Evolutionary conservation across 2,888 invertebrate genomes (phyloP).

Genomic region (Ochropleura leucogaster): DNA sequence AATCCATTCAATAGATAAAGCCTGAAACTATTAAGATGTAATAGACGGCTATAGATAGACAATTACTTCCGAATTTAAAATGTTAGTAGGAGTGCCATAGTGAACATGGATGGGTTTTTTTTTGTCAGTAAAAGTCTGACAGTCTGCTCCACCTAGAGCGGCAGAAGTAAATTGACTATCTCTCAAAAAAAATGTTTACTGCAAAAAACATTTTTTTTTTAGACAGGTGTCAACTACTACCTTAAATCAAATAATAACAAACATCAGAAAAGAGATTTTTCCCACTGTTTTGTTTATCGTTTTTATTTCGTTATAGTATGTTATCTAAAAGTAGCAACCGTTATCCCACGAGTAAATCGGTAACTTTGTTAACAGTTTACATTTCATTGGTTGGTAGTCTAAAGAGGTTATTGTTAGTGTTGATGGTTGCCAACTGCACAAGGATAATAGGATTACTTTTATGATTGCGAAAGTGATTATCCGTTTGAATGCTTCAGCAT

Average conservation of each 20-base stretch:
- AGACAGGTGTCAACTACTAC: not conserved
- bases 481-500: too few species aligned
- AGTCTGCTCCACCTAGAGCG: too few species aligned
- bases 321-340: not conserved
- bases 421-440: too few species aligned
- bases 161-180: too few species aligned
- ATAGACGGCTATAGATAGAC: not conserved
- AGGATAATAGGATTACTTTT: too few species aligned
- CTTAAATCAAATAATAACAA: not conserved
- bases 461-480: too few species aligned
- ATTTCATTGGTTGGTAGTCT: not conserved
- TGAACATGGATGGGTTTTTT: too few species aligned
- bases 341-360: not conserved
- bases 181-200: too few species aligned
- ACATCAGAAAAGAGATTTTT: not conserved
- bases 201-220: not conserved
- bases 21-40: too few species aligned
- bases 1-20: not conserved
- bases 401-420: too few species aligned
- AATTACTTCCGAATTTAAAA: not conserved
- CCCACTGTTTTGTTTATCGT: not conserved
- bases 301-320: not conserved
- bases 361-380: not conserved
- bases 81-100: not conserved
- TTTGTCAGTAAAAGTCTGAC: too few species aligned